Evolutionary conservation across 2,113 vertebrate genomes (phyloP), one percentile per base, ranked within the genome.

Genomic region (Catharus fuscescens): DNA sequence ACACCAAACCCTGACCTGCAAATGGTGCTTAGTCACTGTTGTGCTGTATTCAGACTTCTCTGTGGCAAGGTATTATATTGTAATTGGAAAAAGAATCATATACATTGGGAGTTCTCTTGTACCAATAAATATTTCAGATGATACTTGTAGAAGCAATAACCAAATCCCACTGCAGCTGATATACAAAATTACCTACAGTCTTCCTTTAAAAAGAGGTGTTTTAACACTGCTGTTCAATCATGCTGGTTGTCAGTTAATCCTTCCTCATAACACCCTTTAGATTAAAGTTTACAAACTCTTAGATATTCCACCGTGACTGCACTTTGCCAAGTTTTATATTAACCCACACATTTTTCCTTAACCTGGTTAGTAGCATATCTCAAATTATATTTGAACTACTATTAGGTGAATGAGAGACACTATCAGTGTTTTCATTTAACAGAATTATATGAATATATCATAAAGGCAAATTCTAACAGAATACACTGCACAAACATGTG

Each of bases 21-120:
- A 84, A 81, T 50, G 36, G 24, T 97, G 83, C 80, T 96, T 97
- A 93, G 88, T 96, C 89, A 92, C 14, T 76, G 93, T 48, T 73
- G 28, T 79, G 72, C n/a, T 88, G 67, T 70, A 80, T 52, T 44
- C 72, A 60, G 57, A 80, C 61, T 66, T 83, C 61, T 71, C 8
- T 14, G 52, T 80, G 42, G 59, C 72, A 92, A 93, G 45, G 45
- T 44, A 32, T 94, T 89, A 28, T 16, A 73, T 62, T 70, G 78
- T 26, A 42, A 57, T 32, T 62, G 73, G 62, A 84, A 94, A 87
- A n/a, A 81, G 54, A 87, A 96, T 21, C 36, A 80, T 34, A 66
- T 10, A 40, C 40, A 77, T 14, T 69, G 52, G 31, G 74, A 83
- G 89, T 65, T 54, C 62, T 88, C 73, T 78, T 80, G 29, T 60